Evolutionary conservation across 2,113 vertebrate species (phyloP), one percentile per base, ranked within the genome.

Genomic region (Hemibates koningsi): DNA sequence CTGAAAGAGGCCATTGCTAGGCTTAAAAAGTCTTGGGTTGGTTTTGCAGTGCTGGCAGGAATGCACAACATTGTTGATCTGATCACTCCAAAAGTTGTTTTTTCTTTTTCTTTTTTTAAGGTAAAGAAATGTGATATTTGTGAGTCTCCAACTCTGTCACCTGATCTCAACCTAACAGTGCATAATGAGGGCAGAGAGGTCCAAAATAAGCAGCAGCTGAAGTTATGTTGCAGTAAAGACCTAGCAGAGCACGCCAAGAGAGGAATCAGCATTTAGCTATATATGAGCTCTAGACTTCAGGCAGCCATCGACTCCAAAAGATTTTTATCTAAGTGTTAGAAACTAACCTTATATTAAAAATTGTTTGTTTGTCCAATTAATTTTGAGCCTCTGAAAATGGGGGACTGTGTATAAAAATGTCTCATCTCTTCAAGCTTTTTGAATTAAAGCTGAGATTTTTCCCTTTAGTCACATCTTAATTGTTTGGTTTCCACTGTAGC

Each of bases 121-220:
- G 68, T 27, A 0, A 73, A 45, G 14, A 27, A 73, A 73, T 16
- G 5, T 16, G 21, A 73, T 4, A 24, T 73, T 73, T 43, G 8
- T 45, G 38, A 45, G 21, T 27, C 21, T 27, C 38, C 0, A 1
- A 45, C 7, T 2, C 38, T 0, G 2, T 43, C 3, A 73, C 13
- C 38, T 73, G 41, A 5, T 45, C 21, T 45, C 21, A 73, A 45
- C 68, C 68, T 24, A 73, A 73, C 68, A 11, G 13, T 27, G 68
- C 38, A 45, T 24, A 45, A 21, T 27, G 41, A 73, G 41, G 68
- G 41, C 68, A 45, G 21, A 73, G 3, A 27, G 38, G 27, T 24
- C 68, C 68, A 45, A 73, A 45, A 27, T 9, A 73, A 73, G 21
- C 38, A 71, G 66, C 68, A 73, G 68, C 68, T 73, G 8, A 68